A percentile compares a stretch with the other conserved stretches of the same genome.
These are phyloP conservation scores for Sebastes fasciatus DNA, from an alignment of 2,113 vertebrate species.

Conservation along the genomic window DNA sequence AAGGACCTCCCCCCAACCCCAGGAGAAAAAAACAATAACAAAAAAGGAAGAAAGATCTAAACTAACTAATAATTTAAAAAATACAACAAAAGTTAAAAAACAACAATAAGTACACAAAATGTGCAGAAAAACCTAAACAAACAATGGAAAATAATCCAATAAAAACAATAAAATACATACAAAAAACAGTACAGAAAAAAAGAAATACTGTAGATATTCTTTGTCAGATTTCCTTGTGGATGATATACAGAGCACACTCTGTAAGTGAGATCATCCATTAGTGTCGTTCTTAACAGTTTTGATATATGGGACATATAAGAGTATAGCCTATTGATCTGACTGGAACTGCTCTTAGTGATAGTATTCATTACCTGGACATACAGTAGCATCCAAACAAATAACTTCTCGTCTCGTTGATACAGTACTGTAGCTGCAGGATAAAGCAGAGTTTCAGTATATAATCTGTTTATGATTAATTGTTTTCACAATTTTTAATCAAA, in stretches of 20 bases:
- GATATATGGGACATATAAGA: slow-evolving; percentile 16
- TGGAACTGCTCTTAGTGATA: slow-evolving; percentile 15
- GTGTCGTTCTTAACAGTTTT: background rate
- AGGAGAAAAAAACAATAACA: no score
- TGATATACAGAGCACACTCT: background rate
- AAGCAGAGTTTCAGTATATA: background rate
- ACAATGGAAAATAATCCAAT: no score
- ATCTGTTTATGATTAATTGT: background rate
- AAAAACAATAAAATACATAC: no score
- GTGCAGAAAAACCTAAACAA: no score
- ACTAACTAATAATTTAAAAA: no score
- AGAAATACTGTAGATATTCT: background rate
- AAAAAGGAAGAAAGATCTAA: no score
- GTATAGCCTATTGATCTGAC: slow-evolving; percentile 37
- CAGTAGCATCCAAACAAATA: background rate
- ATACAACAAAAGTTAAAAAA: no score
- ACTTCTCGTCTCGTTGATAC: background rate
- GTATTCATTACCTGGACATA: slow-evolving; percentile 9
- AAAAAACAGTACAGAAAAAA: background rate
- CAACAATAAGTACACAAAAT: no score
- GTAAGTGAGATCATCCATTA: background rate
- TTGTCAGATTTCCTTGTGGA: background rate
- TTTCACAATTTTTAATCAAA: background rate
- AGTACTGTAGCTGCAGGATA: background rate
- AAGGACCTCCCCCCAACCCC: no score